Evolutionary conservation across 1,140 invertebrate genomes (phyloP), one percentile per base, ranked within the genome.

Genomic region (Brachionus rubens): DNA sequence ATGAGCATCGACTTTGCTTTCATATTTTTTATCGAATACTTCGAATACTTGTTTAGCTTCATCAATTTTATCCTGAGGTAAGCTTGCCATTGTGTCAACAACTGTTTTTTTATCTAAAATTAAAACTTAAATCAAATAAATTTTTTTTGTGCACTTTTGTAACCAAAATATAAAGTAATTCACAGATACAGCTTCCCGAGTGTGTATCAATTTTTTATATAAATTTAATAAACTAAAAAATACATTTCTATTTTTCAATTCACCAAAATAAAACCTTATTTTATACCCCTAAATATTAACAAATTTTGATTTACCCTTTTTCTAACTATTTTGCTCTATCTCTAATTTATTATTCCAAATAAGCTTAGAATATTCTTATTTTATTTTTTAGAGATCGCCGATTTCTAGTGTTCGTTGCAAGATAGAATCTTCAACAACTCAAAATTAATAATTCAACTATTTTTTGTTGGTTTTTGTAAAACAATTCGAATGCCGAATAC

Each of bases 11-110:
- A 77, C 76, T 76, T 76, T 76, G 19, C 50, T 36, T 30, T 76
- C 72, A 26, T 76, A 76, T 76, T 48, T 76, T 67, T 76, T 76
- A 67, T 76, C 75, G 36, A 76, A 76, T n/a, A 76, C 75, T 36
- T 76, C 59, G 43, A 76, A 76, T 6, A 62, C 54, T 52, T 76
- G 54, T 54, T 67, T 62, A 50, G 75, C 75, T 62, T 76, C 75
- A 3, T 76, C 52, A 52, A 75, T 16, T 62, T 62, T 62, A 40
- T 62, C 56, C 30, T 62, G 56, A 62, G 56, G 56, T 62, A 62
- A 62, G n/a, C 56, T 62, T 36, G 56, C 56, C 56, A 54, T 54
- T 33, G 26, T 65, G 33, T 36, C n/a, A n/a, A n/a, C n/a, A n/a
- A n/a, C n/a, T 36, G 3, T 36, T 36, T 36, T 36, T 36, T 36